Base-by-base conservation (phyloP, 2,113 vertebrate species). In the Aphyosemion australe region DNA sequence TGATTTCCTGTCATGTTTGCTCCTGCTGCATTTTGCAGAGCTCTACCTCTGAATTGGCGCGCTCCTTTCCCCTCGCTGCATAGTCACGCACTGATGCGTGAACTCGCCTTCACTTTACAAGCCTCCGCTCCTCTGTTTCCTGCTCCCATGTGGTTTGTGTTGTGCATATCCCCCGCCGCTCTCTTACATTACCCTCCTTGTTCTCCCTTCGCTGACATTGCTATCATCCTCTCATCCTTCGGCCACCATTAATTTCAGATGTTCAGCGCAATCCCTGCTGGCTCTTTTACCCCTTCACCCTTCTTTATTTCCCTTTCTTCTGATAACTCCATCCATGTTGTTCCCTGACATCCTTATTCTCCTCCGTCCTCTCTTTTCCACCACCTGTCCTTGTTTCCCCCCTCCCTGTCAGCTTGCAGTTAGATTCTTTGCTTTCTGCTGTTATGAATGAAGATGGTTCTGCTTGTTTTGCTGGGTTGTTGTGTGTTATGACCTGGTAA, bases 401-500 rank as follows among this genome's bases (percentile, higher is more conserved):
- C 49, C 64, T 76, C 53, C 53, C 64, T 76, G 72, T 72, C 74
- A 77, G 69, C 31, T 51, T n/a, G 69, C 65, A 54, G 69, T 76
- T 72, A 47, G 37, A 37, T 67, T 32, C 52, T 66, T 65, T 50
- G 3, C 12, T 42, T 53, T 55, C 71, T 55, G 71, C 64, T 61
- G 65, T 67, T 50, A 58, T 20, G 78, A 78, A 77, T 72, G 59
- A 77, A 66, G 70, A 78, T 79, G 69, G 62, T 69, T 65, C 13
- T 61, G 69, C 65, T 62, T 81, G 79, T 77, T 74, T 74, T 75
- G 62, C 61, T 69, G 56, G 58, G 53, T 71, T 67, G 61, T 61
- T 75, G 69, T 78, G 63, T 79, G 65, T 80, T 82, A 63, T 82
- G 82, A 83, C 78, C 78, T 74, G 78, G 75, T 82, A 78, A 47